These are phyloP conservation scores for Drosophila hydei DNA, from an alignment of 1,140 invertebrate species.

Conservation along the genomic window DNA sequence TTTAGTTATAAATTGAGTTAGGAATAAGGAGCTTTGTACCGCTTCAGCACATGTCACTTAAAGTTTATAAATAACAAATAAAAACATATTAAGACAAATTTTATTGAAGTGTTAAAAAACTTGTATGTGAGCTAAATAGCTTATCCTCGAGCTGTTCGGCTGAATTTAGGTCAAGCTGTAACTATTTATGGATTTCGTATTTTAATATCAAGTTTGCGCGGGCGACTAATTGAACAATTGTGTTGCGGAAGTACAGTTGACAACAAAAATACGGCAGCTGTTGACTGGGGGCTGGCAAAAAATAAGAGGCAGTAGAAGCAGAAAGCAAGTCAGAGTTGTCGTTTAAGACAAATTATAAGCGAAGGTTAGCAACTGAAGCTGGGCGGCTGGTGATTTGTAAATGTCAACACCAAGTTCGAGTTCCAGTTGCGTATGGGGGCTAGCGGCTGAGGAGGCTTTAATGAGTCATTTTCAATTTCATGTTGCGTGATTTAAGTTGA, in stretches of 20 bases:
- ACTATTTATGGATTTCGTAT: too few species aligned
- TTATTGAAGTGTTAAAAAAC: too few species aligned
- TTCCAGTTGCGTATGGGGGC: conserved; percentile 29
- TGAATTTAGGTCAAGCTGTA: neutral
- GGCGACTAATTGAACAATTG: conserved; percentile 42
- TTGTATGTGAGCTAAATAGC: neutral
- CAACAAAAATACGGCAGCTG: conserved; percentile 20
- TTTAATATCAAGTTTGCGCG: neutral
- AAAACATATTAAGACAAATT: too few species aligned
- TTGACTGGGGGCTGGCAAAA: conserved; percentile 15
- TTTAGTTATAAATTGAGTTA: too few species aligned
- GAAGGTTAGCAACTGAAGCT: conserved; percentile 75
- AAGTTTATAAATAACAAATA: too few species aligned
- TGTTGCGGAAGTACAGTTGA: conserved; percentile 43
- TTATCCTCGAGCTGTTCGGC: neutral
- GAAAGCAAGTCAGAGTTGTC: conserved; percentile 40
- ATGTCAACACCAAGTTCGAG: conserved; percentile 70
- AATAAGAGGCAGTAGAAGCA: neutral
- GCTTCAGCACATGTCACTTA: too few species aligned
- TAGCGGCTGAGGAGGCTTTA: conserved; percentile 42
- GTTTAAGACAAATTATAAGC: conserved; percentile 70
- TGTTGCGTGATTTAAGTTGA: conserved; percentile 76
- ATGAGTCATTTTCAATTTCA: conserved; percentile 75
- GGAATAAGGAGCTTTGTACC: too few species aligned
- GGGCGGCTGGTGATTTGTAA: conserved; percentile 73